Percentiles rank a stretch among this genome's conserved stretches.
Evolutionary conservation across 2,888 invertebrate species (phyloP).

Genomic region (Andrena camellia): DNA sequence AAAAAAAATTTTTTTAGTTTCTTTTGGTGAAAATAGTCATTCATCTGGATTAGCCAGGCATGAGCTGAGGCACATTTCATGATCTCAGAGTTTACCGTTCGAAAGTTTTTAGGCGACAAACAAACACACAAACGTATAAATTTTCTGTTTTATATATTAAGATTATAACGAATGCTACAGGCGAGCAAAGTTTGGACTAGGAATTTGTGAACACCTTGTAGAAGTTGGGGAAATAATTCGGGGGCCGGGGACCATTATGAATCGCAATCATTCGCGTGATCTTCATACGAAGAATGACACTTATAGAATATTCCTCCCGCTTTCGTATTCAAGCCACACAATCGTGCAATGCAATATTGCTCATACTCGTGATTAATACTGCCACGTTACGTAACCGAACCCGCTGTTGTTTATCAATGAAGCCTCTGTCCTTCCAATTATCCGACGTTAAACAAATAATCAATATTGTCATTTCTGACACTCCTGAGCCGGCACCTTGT

Average conservation of each 20-base stretch:
- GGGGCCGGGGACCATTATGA: background rate
- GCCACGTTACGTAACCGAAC: conserved; percentile 14
- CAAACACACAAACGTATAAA: too few relatives aligned
- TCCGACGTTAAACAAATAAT: background rate
- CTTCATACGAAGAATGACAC: background rate
- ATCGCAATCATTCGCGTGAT: background rate
- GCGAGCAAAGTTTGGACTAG: background rate
- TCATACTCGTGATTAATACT: conserved; percentile 18
- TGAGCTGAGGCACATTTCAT: too few relatives aligned
- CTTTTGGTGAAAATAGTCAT: too few relatives aligned
- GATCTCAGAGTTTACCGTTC: too few relatives aligned
- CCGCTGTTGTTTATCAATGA: conserved; percentile 27
- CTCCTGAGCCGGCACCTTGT: background rate
- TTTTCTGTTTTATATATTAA: too few relatives aligned
- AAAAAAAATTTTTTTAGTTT: too few relatives aligned
- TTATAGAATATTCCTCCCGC: background rate
- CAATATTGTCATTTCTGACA: background rate
- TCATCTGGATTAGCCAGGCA: too few relatives aligned
- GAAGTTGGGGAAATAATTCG: background rate
- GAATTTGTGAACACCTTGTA: background rate
- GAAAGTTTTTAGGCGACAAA: too few relatives aligned
- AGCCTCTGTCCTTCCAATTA: background rate
- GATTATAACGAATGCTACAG: too few relatives aligned
- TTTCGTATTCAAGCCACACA: conserved; percentile 23
- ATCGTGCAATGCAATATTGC: background rate